These are phyloP conservation scores for Aurelia aurita complex sp. Pacific DNA, from an alignment of 30 jellyfish, hydroid and myxozoan species.

Conservation along the genomic window DNA sequence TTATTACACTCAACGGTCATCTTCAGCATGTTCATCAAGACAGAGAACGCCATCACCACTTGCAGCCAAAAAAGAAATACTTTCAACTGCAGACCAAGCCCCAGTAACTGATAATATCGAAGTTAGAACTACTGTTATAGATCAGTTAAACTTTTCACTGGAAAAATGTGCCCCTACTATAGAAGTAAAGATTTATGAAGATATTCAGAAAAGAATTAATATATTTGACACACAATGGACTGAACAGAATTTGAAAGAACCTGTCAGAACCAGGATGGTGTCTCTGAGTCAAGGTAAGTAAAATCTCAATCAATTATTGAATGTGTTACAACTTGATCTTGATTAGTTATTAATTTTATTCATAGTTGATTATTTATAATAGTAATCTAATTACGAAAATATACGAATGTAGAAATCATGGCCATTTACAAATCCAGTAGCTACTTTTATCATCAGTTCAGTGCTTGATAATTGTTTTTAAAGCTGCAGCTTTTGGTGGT, in stretches of 20 bases:
- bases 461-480: no score
- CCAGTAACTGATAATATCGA: not conserved
- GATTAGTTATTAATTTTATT: no score
- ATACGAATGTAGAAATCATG: no score
- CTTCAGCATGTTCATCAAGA: conserved; percentile 64
- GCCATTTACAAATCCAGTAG: no score
- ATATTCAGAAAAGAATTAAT: conserved; percentile 35
- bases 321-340: no score
- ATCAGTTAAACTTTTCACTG: conserved; percentile 36
- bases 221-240: conserved; percentile 46
- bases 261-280: conserved; percentile 29
- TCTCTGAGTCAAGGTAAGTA: conserved; percentile 46
- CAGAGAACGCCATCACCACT: conserved; percentile 73
- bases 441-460: no score
- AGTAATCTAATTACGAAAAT: no score
- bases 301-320: no score
- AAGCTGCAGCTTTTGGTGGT: no score
- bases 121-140: conserved; percentile 6
- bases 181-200: conserved; percentile 35
- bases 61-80: not conserved
- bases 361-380: no score
- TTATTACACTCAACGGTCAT: conserved; percentile 62
- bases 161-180: conserved; percentile 30
- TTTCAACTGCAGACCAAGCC: not conserved
- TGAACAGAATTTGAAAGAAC: conserved; percentile 17